Percentiles rank a stretch among this genome's conserved stretches.
phyloP scores from a whole-genome alignment of 2,888 invertebrate genomes.

The Elmis aenea region DNA sequence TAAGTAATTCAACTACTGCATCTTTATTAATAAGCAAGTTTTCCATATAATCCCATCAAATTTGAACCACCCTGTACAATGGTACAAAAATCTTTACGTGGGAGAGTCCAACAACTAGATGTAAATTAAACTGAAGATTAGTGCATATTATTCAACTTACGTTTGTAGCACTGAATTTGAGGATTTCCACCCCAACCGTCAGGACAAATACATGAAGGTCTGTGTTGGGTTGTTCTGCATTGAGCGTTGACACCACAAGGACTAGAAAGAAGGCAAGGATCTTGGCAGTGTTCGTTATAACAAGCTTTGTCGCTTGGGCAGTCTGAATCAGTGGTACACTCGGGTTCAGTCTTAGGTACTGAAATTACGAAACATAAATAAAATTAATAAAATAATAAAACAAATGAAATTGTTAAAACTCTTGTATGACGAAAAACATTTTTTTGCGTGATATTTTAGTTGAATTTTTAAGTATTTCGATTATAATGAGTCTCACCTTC shows the following conservation, averaged over 20 bases:
- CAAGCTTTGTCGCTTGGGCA: constrained; percentile 77
- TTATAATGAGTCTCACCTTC: constrained; percentile 37
- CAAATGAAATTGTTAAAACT: neutral
- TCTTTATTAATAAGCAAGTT: no score
- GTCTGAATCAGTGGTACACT: constrained; percentile 69
- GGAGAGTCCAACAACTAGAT: no score
- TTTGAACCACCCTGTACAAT: no score
- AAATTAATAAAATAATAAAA: neutral
- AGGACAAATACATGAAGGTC: constrained; percentile 80
- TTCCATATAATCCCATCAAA: no score
- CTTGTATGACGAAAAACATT: neutral
- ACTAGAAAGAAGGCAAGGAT: constrained; percentile 71
- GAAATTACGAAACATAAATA: no score
- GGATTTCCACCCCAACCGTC: constrained; percentile 86
- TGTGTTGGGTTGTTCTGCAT: constrained; percentile 71
- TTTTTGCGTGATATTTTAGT: neutral
- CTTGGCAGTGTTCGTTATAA: constrained; percentile 70
- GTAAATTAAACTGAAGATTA: no score
- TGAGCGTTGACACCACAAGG: constrained; percentile 79
- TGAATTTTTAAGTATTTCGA: neutral
- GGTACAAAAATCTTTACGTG: no score
- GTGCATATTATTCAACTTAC: constrained; percentile 66
- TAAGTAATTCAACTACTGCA: no score
- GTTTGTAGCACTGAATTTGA: constrained; percentile 77
- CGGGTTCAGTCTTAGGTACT: constrained; percentile 53